Evolutionary conservation across 2,113 vertebrate species (phyloP).

Genomic region (Tapirus terrestris): DNA sequence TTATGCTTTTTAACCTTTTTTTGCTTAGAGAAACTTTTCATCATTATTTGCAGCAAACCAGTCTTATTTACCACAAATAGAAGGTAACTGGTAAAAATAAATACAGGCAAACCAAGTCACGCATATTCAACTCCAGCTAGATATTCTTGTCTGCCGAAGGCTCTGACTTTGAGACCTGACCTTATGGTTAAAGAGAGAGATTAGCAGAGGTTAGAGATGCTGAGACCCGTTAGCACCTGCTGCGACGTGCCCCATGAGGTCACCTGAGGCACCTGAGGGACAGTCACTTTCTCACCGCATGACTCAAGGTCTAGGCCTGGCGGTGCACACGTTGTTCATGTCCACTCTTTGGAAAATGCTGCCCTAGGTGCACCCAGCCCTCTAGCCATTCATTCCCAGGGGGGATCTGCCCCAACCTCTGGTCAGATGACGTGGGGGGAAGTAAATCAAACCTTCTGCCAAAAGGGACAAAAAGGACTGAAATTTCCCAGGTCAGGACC

Average conservation of each 20-base stretch:
- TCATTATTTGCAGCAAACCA: background rate
- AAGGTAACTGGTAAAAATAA: background rate
- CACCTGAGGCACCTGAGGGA: background rate
- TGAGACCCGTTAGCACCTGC: accelerated
- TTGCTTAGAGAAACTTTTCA: background rate
- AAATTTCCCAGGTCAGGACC: background rate
- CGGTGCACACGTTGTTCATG: accelerated
- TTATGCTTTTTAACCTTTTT: background rate
- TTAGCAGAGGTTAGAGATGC: background rate
- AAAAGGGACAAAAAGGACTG: slow-evolving; percentile 4
- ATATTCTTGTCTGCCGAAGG: background rate
- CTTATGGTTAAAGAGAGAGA: background rate
- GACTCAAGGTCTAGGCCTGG: background rate
- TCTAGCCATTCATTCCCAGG: background rate
- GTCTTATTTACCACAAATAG: background rate
- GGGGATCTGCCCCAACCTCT: background rate
- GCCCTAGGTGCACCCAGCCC: background rate
- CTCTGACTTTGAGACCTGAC: background rate
- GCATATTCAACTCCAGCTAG: background rate
- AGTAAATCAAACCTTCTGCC: background rate
- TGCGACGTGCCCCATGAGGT: background rate
- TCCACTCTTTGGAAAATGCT: background rate
- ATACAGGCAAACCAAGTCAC: background rate
- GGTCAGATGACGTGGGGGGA: background rate
- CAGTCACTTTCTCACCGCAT: background rate